A percentile compares a stretch with the other conserved stretches of the same genome.
Evolutionary conservation across 2,113 vertebrate species (phyloP).

Genomic region (Dendrocopos noguchii): DNA sequence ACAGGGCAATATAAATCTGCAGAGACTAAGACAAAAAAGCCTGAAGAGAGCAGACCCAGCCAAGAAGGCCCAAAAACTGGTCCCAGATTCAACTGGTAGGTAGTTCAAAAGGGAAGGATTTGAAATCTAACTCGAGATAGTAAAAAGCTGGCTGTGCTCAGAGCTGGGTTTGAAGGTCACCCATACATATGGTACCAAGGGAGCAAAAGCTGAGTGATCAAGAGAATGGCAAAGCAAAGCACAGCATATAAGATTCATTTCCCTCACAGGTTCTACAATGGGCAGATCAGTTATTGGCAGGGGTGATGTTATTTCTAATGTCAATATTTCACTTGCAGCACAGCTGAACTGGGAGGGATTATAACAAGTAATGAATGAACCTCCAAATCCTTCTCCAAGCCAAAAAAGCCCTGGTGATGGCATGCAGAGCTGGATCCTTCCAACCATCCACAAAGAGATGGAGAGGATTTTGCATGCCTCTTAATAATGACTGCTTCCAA

Average conservation of each 20-base stretch:
- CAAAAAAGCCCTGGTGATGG: conserved; percentile 41
- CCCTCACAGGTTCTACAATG: conserved; percentile 31
- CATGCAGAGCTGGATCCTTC: conserved; percentile 52
- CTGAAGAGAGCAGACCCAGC: not conserved
- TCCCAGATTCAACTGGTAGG: not conserved
- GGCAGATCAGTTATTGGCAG: conserved; percentile 51
- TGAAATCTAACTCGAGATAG: not conserved
- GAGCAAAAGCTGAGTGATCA: conserved; percentile 28
- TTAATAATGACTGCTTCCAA: not conserved
- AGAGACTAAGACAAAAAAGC: conserved; percentile 13
- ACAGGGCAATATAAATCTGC: conserved; percentile 59
- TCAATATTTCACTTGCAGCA: conserved; percentile 57
- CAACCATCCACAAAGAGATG: conserved; percentile 35
- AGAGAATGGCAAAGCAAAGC: conserved; percentile 15
- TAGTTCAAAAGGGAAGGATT: conserved; percentile 19
- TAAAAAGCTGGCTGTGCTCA: not conserved
- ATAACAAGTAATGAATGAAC: conserved; percentile 62
- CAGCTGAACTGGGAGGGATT: conserved; percentile 57
- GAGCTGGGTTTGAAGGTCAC: conserved; percentile 11
- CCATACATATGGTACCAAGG: not conserved
- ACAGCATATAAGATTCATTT: conserved; percentile 13
- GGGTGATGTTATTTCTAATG: conserved; percentile 47
- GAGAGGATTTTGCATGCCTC: conserved; percentile 28
- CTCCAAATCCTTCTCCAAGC: conserved; percentile 42
- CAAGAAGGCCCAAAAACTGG: not conserved